These are phyloP conservation scores for Falco punctatus DNA, from an alignment of 2,113 vertebrate species.

Conservation along the genomic window DNA sequence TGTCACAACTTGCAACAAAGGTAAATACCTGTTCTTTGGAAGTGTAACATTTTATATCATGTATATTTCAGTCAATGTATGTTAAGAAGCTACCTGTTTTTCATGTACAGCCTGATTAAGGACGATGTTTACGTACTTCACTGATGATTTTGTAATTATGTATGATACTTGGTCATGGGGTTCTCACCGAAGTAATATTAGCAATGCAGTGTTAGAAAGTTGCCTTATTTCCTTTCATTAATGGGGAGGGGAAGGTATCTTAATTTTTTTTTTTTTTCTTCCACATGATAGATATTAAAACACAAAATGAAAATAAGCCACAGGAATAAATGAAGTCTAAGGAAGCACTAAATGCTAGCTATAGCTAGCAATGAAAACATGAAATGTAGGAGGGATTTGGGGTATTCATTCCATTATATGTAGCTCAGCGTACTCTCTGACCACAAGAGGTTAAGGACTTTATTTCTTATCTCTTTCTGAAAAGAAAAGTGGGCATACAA, in stretches of 20 bases:
- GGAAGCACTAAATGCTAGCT: background rate
- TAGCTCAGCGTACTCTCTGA: background rate
- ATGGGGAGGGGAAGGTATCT: background rate
- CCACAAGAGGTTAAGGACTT: background rate
- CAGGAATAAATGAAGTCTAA: background rate
- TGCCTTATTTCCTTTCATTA: background rate
- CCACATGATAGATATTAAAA: background rate
- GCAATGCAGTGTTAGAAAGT: background rate
- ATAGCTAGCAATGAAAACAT: background rate
- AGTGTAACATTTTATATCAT: background rate
- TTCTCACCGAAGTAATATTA: background rate
- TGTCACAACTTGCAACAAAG: constrained; percentile 75
- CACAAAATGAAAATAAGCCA: background rate
- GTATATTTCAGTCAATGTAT: background rate
- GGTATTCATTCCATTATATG: background rate
- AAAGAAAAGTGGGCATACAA: background rate
- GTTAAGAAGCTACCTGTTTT: background rate
- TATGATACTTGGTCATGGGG: background rate
- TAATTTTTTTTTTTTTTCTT: background rate
- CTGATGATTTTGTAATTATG: background rate
- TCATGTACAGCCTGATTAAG: background rate
- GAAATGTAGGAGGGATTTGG: background rate
- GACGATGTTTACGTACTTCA: background rate
- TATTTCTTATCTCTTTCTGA: background rate
- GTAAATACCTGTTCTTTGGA: constrained; percentile 54